phyloP scores from a whole-genome alignment of 2,797 vertebrate genomes.

The Chelonia mydas region DNA sequence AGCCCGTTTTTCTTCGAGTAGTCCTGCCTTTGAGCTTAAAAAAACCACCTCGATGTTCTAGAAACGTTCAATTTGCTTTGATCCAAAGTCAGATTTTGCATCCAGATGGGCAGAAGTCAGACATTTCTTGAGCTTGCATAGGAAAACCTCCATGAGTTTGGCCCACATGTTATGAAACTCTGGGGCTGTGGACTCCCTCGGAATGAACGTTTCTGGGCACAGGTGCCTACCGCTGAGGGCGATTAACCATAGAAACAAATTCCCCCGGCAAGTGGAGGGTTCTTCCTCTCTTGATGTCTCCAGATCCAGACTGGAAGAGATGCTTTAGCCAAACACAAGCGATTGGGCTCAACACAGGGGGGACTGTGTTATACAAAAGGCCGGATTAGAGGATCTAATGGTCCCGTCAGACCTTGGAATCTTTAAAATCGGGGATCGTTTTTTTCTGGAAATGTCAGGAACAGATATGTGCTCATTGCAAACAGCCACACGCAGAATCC shows the following conservation, averaged over 20 bases:
- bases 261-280: rapidly evolving
- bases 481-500: not conserved
- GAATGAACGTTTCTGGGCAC: rapidly evolving
- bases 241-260: rapidly evolving
- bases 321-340: rapidly evolving
- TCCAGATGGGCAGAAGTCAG: rapidly evolving
- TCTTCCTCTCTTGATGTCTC: rapidly evolving
- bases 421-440: not conserved
- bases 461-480: not conserved
- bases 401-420: not conserved
- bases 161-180: rapidly evolving
- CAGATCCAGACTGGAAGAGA: not conserved
- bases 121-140: rapidly evolving
- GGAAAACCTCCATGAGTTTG: rapidly evolving
- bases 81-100: rapidly evolving
- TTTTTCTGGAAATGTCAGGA: not conserved
- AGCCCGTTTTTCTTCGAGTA: not conserved
- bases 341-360: not conserved
- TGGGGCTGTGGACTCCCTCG: not conserved
- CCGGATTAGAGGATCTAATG: not conserved
- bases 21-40: not conserved
- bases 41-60: not conserved
- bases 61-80: rapidly evolving
- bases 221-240: rapidly evolving
- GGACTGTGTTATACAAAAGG: rapidly evolving